phyloP scores from a whole-genome alignment of 2,113 vertebrate genomes.

The Tragelaphus strepsiceros region DNA sequence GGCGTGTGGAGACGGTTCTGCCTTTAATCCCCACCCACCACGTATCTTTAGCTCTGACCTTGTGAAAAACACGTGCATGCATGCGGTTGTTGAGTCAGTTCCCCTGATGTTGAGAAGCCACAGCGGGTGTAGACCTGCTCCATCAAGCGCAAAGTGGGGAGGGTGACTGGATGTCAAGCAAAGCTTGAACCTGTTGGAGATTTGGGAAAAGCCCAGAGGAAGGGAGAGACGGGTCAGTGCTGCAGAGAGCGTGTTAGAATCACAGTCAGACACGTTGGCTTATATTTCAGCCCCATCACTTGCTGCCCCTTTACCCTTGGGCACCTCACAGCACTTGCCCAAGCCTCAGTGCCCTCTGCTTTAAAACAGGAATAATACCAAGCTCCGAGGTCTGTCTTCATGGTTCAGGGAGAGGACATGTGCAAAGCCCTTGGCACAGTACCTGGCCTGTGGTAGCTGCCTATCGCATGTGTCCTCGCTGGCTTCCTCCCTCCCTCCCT shows the following conservation, averaged over 20 bases:
- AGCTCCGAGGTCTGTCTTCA: not conserved
- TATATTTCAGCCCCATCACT: not conserved
- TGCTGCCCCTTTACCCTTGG: not conserved
- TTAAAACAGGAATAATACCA: not conserved
- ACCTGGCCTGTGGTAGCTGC: not conserved
- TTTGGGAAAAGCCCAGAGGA: not conserved
- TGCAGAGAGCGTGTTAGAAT: not conserved
- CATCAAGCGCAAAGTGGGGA: not conserved
- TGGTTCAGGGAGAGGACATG: not conserved
- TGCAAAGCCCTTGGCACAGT: not conserved
- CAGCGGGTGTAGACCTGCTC: not conserved
- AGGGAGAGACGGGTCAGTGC: no score
- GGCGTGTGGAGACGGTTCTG: rapidly evolving
- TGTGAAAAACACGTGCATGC: not conserved
- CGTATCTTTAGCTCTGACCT: not conserved
- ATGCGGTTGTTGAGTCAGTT: not conserved
- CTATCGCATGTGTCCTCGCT: not conserved
- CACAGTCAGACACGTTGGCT: not conserved
- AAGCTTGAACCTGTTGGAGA: not conserved
- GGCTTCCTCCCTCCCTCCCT: rapidly evolving
- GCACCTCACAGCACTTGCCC: not conserved
- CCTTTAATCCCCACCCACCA: not conserved
- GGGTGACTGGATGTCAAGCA: not conserved
- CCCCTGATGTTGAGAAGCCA: not conserved
- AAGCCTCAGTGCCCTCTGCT: not conserved